A percentile compares a stretch with the other conserved stretches of the same genome.
phyloP scores from a whole-genome alignment of 2,113 vertebrate genomes.

The Mesitornis unicolor region DNA sequence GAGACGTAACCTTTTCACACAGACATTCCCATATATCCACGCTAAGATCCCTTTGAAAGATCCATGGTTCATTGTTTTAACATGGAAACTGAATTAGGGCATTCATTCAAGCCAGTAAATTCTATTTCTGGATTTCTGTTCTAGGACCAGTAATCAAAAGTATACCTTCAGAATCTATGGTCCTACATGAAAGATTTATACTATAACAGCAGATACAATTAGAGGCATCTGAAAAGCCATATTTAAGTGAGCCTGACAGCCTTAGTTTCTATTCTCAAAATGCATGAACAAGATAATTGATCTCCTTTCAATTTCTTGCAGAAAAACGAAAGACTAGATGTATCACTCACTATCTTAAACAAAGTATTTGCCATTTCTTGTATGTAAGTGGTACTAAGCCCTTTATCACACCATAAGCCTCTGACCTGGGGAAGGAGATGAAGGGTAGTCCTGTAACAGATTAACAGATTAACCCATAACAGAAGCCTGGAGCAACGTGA shows the following conservation, averaged over 20 bases:
- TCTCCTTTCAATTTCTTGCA: not conserved
- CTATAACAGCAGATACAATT: not conserved
- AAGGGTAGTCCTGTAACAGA: not conserved
- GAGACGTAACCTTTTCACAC: not conserved
- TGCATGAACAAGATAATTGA: not conserved
- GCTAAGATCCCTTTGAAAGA: not conserved
- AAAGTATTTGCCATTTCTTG: not conserved
- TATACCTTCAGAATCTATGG: not conserved
- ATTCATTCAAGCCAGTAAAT: not conserved
- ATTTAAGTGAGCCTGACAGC: not conserved
- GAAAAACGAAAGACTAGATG: not conserved
- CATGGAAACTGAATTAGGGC: not conserved
- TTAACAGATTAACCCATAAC: too few relatives aligned
- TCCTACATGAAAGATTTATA: not conserved
- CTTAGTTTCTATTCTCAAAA: not conserved
- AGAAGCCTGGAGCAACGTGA: not conserved
- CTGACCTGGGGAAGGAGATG: not conserved
- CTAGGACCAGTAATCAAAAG: not conserved
- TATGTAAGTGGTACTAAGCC: not conserved
- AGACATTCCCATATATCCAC: not conserved
- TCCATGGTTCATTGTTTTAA: not conserved
- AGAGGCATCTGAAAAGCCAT: not conserved
- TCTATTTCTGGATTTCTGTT: not conserved
- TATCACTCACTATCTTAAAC: not conserved
- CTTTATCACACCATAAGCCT: not conserved